These are phyloP conservation scores for Homalodisca vitripennis DNA, from an alignment of 1,140 invertebrate species.

Conservation along the genomic window DNA sequence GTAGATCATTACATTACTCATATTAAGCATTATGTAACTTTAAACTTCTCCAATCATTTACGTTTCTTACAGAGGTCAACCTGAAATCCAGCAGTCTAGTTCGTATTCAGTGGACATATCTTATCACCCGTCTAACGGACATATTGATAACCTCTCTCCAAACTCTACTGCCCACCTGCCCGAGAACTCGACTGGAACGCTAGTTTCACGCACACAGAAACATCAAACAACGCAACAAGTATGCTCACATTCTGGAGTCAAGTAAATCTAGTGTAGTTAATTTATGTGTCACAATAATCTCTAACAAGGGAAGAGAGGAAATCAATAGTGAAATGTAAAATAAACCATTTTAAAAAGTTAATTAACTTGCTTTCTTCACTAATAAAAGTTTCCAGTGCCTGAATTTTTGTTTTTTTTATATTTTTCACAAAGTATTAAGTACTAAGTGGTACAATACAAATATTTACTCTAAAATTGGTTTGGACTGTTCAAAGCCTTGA, in stretches of 20 bases:
- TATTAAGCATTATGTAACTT: neutral
- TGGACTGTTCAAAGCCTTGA: too few species aligned
- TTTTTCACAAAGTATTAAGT: too few species aligned
- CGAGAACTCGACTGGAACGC: conserved; percentile 52
- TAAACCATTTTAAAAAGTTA: too few species aligned
- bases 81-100: conserved; percentile 43
- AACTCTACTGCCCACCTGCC: conserved; percentile 56
- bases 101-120: conserved; percentile 44
- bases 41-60: conserved; percentile 14
- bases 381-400: too few species aligned
- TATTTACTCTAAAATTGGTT: too few species aligned
- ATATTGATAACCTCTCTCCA: conserved; percentile 57
- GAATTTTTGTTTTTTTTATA: too few species aligned
- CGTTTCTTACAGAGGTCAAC: conserved; percentile 41
- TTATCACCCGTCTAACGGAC: conserved; percentile 53
- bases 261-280: neutral
- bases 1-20: neutral
- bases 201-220: conserved; percentile 57
- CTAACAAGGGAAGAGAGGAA: too few species aligned
- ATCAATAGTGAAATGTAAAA: too few species aligned
- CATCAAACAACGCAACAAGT: conserved; percentile 61
- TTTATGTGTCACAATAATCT: too few species aligned
- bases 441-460: too few species aligned
- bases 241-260: too few species aligned
- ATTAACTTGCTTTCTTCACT: too few species aligned